Conservation (phyloP, 2,797 vertebrate species). For the Sebastiscus tertius region DNA sequence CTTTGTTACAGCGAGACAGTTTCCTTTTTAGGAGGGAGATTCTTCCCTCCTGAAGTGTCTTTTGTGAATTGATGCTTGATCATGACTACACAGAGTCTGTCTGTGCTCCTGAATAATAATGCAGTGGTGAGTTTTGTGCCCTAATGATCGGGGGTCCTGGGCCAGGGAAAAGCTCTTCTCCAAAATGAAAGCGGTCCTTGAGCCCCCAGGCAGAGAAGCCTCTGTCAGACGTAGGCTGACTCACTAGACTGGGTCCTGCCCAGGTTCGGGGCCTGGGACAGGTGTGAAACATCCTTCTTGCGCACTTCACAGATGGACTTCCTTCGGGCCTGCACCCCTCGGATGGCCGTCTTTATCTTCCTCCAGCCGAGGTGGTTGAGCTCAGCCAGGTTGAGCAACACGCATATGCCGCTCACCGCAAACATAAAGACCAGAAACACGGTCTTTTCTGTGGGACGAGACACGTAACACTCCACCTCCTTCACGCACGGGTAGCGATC, state of each 20-base stretch:
- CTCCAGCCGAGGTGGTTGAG: conserved; percentile 94
- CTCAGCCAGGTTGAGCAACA: conserved; percentile 92
- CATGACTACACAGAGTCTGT: conserved; percentile 57
- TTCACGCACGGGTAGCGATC: conserved; percentile 91
- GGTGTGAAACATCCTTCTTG: conserved; percentile 87
- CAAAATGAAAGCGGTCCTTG: conserved; percentile 63
- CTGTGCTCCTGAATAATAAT: conserved; percentile 71
- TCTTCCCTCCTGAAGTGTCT: conserved; percentile 54
- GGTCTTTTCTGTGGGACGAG: conserved; percentile 91
- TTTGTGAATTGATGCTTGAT: conserved; percentile 57
- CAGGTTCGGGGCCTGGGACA: conserved; percentile 84
- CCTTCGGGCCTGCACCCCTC: conserved; percentile 86
- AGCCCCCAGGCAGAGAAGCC: conserved; percentile 75
- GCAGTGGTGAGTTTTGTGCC: conserved; percentile 66
- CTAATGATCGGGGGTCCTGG: conserved; percentile 51
- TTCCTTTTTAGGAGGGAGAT: conserved; percentile 38
- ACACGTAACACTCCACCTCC: conserved; percentile 94
- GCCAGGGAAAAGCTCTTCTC: conserved; percentile 70
- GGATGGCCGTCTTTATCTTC: conserved; percentile 88
- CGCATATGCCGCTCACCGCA: conserved; percentile 92
- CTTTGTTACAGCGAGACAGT: conserved; percentile 55
- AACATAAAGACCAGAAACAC: conserved; percentile 95
- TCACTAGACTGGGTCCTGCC: conserved; percentile 91
- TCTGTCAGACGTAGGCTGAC: conserved; percentile 91
- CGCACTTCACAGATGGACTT: conserved; percentile 87